Evolutionary conservation across 2,113 vertebrate genomes (phyloP).

Genomic region (Pachypanchax playfairii): DNA sequence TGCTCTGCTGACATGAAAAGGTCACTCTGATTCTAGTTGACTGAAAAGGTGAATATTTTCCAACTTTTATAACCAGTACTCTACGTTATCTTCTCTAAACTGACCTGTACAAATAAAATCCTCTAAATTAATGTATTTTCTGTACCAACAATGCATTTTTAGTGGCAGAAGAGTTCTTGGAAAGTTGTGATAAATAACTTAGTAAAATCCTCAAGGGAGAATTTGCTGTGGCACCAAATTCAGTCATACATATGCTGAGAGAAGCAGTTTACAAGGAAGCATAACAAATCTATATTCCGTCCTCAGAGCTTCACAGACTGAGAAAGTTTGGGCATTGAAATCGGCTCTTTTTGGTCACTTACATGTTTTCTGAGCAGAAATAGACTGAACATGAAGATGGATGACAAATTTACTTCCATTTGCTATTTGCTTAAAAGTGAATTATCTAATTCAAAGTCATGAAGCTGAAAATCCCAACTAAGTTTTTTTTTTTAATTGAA

Average conservation of each 20-base stretch:
- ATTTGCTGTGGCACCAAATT: conserved; percentile 1
- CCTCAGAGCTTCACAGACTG: conserved; percentile 24
- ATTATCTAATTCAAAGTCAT: no score
- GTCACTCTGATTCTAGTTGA: background rate
- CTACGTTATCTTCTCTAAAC: conserved; percentile 8
- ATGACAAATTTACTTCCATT: no score
- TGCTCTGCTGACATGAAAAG: background rate
- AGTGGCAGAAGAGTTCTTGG: conserved; percentile 32
- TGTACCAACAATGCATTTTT: conserved; percentile 12
- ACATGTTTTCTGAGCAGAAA: no score
- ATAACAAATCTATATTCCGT: conserved; percentile 31
- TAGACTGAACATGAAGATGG: no score
- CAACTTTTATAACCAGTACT: conserved; percentile 3
- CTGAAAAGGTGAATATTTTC: conserved; percentile 8
- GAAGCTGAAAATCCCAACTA: no score
- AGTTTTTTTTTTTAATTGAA: no score
- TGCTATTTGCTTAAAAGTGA: no score
- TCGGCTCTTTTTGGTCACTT: no score
- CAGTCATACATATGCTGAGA: conserved; percentile 35
- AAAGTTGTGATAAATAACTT: conserved; percentile 27
- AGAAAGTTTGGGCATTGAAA: conserved; percentile 21
- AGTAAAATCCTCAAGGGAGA: conserved; percentile 11
- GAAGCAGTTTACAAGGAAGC: conserved; percentile 20
- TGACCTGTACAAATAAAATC: conserved; percentile 11
- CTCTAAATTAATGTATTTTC: conserved; percentile 17